Evolutionary conservation across 2,797 vertebrate genomes (phyloP).

Genomic region (Silurus lanzhouensis): DNA sequence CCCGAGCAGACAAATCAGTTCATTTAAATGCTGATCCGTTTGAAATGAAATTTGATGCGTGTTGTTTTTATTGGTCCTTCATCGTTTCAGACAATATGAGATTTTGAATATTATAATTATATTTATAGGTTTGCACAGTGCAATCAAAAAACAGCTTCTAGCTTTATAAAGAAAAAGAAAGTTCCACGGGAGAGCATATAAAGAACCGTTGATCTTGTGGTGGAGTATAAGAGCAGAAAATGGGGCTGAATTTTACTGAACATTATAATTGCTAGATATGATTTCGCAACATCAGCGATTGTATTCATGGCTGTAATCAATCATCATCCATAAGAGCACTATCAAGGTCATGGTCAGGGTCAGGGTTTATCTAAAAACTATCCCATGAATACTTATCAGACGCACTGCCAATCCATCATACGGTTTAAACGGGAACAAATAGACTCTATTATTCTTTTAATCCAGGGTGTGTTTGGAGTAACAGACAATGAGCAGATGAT

Average conservation of each 20-base stretch:
- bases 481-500: background rate
- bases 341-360: background rate
- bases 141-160: background rate
- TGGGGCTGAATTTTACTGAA: background rate
- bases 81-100: background rate
- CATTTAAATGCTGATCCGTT: slow-evolving; percentile 5
- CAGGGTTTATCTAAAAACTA: background rate
- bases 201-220: background rate
- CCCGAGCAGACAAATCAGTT: background rate
- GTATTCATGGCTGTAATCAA: background rate
- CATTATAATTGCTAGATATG: background rate
- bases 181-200: background rate
- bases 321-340: background rate
- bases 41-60: background rate
- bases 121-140: background rate
- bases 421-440: background rate
- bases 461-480: background rate
- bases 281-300: background rate
- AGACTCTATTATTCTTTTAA: background rate
- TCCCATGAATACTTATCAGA: background rate
- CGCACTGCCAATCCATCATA: background rate
- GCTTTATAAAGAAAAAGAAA: background rate
- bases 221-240: background rate
- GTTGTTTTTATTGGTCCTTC: background rate
- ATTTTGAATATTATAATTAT: slow-evolving; percentile 3